A percentile compares a stretch with the other conserved stretches of the same genome.
These are phyloP conservation scores for Mycteria americana DNA, from an alignment of 2,797 vertebrate species.

Conservation along the genomic window DNA sequence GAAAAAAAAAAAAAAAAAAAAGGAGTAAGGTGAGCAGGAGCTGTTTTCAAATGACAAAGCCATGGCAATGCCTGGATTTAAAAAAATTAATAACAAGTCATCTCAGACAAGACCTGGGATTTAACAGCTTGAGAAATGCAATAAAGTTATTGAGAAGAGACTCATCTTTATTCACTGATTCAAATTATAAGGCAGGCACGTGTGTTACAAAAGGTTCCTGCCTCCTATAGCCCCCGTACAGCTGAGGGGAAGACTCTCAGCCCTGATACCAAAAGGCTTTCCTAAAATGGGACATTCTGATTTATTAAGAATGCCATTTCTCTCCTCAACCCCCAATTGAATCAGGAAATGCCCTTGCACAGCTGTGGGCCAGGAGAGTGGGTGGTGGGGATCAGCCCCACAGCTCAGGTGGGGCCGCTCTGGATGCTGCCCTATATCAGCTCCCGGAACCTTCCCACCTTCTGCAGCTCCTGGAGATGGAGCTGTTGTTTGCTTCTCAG, in stretches of 20 bases:
- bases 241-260: background rate
- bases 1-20: background rate
- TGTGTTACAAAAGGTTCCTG: background rate
- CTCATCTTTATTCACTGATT: background rate
- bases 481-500: background rate
- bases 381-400: background rate
- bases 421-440: background rate
- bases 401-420: background rate
- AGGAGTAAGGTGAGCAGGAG: background rate
- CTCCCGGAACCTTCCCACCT: background rate
- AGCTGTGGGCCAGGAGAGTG: background rate
- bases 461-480: background rate
- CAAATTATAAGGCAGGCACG: fast-evolving
- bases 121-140: background rate
- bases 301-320: background rate
- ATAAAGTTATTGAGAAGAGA: background rate
- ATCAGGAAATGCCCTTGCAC: background rate
- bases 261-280: background rate
- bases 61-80: background rate
- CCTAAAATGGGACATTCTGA: background rate
- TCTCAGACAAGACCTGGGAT: background rate
- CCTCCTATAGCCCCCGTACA: background rate
- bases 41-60: background rate
- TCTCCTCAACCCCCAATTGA: background rate
- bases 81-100: background rate